Base-by-base conservation (phyloP, 2,113 vertebrate genomes). In the Apodemus sylvaticus region DNA sequence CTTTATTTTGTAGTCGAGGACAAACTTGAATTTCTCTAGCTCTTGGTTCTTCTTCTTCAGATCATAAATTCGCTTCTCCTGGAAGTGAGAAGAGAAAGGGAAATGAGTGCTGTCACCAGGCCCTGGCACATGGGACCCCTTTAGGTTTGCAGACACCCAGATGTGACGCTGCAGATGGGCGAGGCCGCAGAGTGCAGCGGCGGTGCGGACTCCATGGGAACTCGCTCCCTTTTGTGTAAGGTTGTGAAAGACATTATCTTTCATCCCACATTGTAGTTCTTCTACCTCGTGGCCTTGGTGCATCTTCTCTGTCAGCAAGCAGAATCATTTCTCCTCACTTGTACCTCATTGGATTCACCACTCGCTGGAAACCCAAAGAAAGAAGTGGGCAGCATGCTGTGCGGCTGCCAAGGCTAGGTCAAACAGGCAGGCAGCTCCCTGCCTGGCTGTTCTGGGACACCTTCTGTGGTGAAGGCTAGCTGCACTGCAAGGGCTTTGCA, bases 11-110 rank as follows among this genome's bases (percentile, higher is more conserved):
- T 98, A 99, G 97, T 99, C 99, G 8, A 99, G 98, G 85, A 99
- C 98, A 97, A 99, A 99, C 96, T 98, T 99, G 89, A 99, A 98
- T 97, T 99, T 99, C 97, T 99, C 99, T 93, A 99, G 98, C 62
- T 99, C 99, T 95, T 99, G 98, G 94, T 99, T 99, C 98, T 99
- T 99, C 97, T 98, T 99, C 98, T 99, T 99, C 91, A 99, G 93
- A 11, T 99, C 98, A 91, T 98, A 98, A 90, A 99, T 99, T 53
- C 98, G 97, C 74, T 98, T 99, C 86, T 99, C 99, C 99, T 99
- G 97, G 68, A 55, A 95, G 86, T 66, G 12, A 68, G 53, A 53
- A 90, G 36, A 89, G 62, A 93, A 22, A 19, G 42, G 16, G 60
- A 86, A 26, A 45, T 36, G 79, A 68, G 29, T 42, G 64, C 3